Evolutionary conservation across 2,888 invertebrate species (phyloP).

Genomic region (Trachelus iudaicus): DNA sequence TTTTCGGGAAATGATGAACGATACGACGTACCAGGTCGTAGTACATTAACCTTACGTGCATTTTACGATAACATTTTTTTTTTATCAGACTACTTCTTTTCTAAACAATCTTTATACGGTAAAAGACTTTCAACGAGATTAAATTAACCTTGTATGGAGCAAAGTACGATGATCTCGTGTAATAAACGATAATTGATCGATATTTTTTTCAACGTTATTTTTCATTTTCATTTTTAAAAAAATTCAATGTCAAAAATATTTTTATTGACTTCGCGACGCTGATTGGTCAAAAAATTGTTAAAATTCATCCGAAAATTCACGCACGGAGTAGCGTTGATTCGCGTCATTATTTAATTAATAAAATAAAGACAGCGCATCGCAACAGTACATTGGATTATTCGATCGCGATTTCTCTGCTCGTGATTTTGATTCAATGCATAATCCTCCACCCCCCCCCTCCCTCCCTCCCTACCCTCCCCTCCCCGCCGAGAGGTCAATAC

Average conservation of each 20-base stretch:
- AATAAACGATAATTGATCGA: neutral
- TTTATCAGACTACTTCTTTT: neutral
- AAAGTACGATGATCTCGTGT: neutral
- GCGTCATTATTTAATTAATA: neutral
- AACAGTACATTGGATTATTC: neutral
- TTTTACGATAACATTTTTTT: neutral
- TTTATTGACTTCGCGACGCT: too few relatives aligned
- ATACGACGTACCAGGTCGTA: neutral
- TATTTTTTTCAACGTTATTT: neutral
- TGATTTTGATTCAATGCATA: neutral
- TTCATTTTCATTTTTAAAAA: too few relatives aligned
- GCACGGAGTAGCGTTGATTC: neutral
- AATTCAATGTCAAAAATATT: too few relatives aligned
- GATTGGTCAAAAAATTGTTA: neutral
- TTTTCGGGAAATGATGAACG: neutral
- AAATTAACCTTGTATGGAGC: neutral
- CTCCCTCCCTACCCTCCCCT: too few relatives aligned
- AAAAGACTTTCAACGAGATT: neutral
- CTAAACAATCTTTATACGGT: neutral
- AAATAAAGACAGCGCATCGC: neutral
- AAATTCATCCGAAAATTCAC: neutral
- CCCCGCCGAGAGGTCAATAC: neutral
- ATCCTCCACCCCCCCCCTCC: too few relatives aligned
- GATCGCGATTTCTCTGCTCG: neutral
- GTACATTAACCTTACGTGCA: too few relatives aligned